Evolutionary conservation across 2,113 vertebrate species (phyloP), one percentile per base, ranked within the genome.

Genomic region (Atrichornis clamosus): DNA sequence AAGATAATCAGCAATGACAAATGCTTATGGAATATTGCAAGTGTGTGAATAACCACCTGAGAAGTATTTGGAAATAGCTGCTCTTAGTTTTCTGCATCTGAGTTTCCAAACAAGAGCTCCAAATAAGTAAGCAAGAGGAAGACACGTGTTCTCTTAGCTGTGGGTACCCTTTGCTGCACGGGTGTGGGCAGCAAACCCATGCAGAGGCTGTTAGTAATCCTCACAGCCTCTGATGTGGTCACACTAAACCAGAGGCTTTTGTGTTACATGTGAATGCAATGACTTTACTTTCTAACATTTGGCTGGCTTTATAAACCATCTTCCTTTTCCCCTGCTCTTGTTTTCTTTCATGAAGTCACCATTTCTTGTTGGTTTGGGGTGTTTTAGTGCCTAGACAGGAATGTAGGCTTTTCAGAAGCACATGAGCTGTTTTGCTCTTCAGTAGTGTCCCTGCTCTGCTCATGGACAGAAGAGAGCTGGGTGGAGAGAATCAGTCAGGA

Each of bases 231-330:
- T 86, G 68, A 87, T 94, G 85, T 95, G 95, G 87, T 93, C 79
- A 75, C 52, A 13, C 22, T 9, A n/a, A 94, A 88, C 87, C 3
- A 13, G 72, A 84, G 35, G 33, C 73, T 91, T 91, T 79, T 85
- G 53, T 80, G 17, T 59, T 86, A 19, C 3, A 65, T 56, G 22
- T 42, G 52, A 93, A 73, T n/a, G 42, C 47, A 84, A 24, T 89
- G 42, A 62, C 78, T 91, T 92, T 28, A 64, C 81, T 94, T 89
- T 91, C 82, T 90, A 83, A 47, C 90, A 84, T 59, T 93, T 88
- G 72, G 8, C 59, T 90, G 79, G 35, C 47, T 86, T 77, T 74
- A 87, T 89, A 95, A 93, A 56, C 28, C 21, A 39, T 74, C 75
- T 86, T 83, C 27, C 26, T 73, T 85, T 68, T 44, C 23, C 11